Evolutionary conservation across 2,113 vertebrate genomes (phyloP).

Genomic region (Aphyosemion australe): DNA sequence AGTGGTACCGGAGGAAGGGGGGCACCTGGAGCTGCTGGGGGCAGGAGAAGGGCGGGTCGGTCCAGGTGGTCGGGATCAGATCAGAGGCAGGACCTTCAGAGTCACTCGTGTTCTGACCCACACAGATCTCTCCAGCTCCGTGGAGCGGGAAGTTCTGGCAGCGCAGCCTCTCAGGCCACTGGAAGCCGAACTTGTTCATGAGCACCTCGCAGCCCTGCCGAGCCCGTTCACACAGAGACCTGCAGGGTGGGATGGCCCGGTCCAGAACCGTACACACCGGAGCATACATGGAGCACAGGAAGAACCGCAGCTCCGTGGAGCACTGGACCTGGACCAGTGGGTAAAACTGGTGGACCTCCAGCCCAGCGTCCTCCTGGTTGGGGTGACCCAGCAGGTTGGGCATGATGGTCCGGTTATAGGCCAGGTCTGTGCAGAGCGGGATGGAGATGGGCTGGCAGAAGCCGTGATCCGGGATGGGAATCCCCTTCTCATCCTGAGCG

Average conservation of each 20-base stretch:
- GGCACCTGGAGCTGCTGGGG: slow-evolving; percentile 90
- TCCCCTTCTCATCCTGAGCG: slow-evolving; percentile 79
- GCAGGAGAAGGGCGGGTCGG: slow-evolving; percentile 82
- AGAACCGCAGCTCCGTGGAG: slow-evolving; percentile 45
- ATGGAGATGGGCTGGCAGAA: slow-evolving; percentile 67
- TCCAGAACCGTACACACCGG: slow-evolving; percentile 89
- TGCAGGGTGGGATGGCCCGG: slow-evolving; percentile 86
- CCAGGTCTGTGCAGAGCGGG: slow-evolving; percentile 76
- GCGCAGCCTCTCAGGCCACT: slow-evolving; percentile 86
- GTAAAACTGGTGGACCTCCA: slow-evolving; percentile 87
- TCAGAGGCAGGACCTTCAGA: slow-evolving; percentile 69
- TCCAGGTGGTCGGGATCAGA: slow-evolving; percentile 65
- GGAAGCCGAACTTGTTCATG: slow-evolving; percentile 91
- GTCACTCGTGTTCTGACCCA: slow-evolving; percentile 88
- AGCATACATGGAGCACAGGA: slow-evolving; percentile 87
- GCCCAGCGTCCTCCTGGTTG: slow-evolving; percentile 87
- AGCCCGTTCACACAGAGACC: slow-evolving; percentile 85
- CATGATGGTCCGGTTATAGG: slow-evolving; percentile 91
- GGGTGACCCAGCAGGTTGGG: slow-evolving; percentile 89
- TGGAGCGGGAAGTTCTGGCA: slow-evolving; percentile 88
- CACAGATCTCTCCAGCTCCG: slow-evolving; percentile 86
- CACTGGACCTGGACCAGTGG: slow-evolving; percentile 54
- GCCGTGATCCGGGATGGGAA: slow-evolving; percentile 84
- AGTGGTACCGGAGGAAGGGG: slow-evolving; percentile 87
- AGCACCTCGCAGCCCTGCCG: slow-evolving; percentile 73